Base-by-base conservation (phyloP, 1,140 invertebrate genomes). In the Drosophila tropicalis region DNA sequence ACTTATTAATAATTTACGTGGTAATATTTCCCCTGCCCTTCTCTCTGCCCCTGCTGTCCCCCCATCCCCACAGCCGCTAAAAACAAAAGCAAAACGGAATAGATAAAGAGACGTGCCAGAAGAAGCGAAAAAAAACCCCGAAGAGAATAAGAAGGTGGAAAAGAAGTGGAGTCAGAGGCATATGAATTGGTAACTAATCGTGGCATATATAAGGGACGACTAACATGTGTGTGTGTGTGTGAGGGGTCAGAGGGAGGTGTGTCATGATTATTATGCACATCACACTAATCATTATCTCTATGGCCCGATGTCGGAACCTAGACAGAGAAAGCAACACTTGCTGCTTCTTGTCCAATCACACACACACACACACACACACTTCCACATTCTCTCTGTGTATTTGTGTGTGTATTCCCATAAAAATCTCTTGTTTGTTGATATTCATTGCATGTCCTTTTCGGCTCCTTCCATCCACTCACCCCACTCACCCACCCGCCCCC, bases 1-100 rank as follows among this genome's bases (percentile, higher is more conserved):
- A 70, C 70, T 89, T 83, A 84, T 89, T 84, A 89, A 84, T 81
- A 81, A 90, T 90, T 83, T 90, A 90, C 84, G 84, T 90, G 81
- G 84, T 81, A 90, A 89, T 89, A 90, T 89, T 89, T 84, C 36
- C 13, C 39, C n/a, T 12, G 9, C 29, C 5, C 29, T 29, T 3
- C 25, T 9, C 34, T 36, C 34, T 36, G 34, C 12, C 10, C 10
- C 36, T 29, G 41, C 40, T 29, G 5, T 29, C 29, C 29, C 5
- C 22, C 29, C 5, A 1, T 29, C 0, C 29, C 29, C 29, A 5
- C 29, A 29, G 29, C 55, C 41, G 40, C 12, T 54, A 13, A 15
- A 70, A 76, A 80, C 39, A 61, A 72, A 57, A 55, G 41, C 36
- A 76, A 69, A 72, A 56, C 32, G 6, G 25, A 62, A 70, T 69